Base-by-base conservation (phyloP, 2,888 invertebrate genomes). In the Eupithecia insigniata region DNA sequence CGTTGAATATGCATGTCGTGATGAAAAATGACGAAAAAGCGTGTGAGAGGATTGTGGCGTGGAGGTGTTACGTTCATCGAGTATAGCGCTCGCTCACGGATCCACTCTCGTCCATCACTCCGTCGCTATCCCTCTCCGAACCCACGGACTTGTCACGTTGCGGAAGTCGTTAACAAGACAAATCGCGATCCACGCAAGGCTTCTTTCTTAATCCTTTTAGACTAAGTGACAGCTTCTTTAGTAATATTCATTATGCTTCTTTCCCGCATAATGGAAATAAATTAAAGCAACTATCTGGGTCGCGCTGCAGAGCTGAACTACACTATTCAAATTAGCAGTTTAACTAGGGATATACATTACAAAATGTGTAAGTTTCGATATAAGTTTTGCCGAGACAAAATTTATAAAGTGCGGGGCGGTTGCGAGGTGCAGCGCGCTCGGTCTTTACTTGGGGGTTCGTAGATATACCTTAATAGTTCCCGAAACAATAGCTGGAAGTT, bases 1-100 rank as follows among this genome's bases (percentile, higher is more conserved):
- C 85, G 92, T 92, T 93, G 92, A 94, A 93, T 93, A 94, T 93
- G 92, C 93, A 93, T 92, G 92, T 91, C 91, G 88, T 85, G 89
- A 93, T 93, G 93, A 94, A 93, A 93, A 93, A 93, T 92, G 91
- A 92, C 87, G 89, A 89, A 86, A 85, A 89, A 88, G 84, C 85
- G 87, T 85, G 85, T 82, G 84, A 78, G 85, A 81, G 83, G 82
- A 81, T 83, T 80, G 80, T 75, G 73, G 71, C 77, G 73, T 51
- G 55, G 60, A 73, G 67, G 69, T 46, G 67, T 69, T 51, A 69
- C 34, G 67, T 62, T 43, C 65, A 72, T 18, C 0, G 60, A 60
- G 60, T 60, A 30, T 30, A 55, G 55, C 55, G 55, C 22, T 55
- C 60, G 60, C 60, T 18, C 30, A 30, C 60, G 18, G 30, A 18